Evolutionary conservation across 2,888 invertebrate genomes (phyloP), one percentile per base, ranked within the genome.

Genomic region (Tinea pellionella): DNA sequence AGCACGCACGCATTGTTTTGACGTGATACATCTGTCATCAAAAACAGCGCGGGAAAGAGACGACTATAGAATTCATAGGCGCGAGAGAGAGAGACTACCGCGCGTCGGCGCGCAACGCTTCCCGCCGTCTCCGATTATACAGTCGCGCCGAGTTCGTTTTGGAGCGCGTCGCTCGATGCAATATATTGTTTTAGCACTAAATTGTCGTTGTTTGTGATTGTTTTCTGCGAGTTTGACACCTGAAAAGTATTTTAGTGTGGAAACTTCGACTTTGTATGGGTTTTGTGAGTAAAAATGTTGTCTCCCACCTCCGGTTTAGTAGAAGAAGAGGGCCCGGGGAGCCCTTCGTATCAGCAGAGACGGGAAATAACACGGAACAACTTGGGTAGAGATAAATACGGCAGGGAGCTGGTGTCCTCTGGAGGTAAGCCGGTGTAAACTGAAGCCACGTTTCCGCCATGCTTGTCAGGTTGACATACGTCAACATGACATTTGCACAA

Each of bases 371-470:
- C 85, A 47, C 71, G 86, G 63, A 88, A 88, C 63, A 83, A 88
- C 65, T 81, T 87, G 68, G 75, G 87, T 66, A 85, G 86, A 64
- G 79, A 83, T 55, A 76, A 81, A 61, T 80, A 86, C 61, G 74
- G 77, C 62, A 80, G 82, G 74, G 78, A 81, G 62, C 80, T 84
- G 63, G 75, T 83, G 72, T 87, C 88, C 64, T 84, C 87, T 71
- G 85, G 82, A 81, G 86, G 87, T 88, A 75, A 80, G 69, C 70
- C 68, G 70, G 69, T 61, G 73, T 75, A 79, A 78, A 77, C 53
- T 79, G 86, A 87, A 86, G 88, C 86, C 87, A 87, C 87, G 87
- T 86, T 87, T 85, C 81, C 80, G 85, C 86, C 86, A 85, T 83
- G 76, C 80, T 79, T 88, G 88, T 88, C 88, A 88, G 74, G 75